phyloP scores from a whole-genome alignment of 2,797 vertebrate species.

The Coilia nasus region DNA sequence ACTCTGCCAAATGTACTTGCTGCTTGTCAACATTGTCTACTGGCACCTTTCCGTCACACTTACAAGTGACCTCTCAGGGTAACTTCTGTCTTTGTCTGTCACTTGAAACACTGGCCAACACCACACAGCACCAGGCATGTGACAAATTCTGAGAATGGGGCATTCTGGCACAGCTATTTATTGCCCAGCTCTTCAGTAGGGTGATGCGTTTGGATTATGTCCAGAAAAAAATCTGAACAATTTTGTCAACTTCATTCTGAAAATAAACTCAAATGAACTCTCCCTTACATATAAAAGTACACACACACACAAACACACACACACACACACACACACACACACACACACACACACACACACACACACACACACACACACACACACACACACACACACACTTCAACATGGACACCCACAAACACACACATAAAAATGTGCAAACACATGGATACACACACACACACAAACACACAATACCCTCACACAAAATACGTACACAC shows the following conservation, averaged over 20 bases:
- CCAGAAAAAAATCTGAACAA: not conserved
- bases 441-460: not conserved
- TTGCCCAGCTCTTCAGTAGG: not conserved
- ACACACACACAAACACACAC: not conserved
- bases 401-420: too few relatives aligned
- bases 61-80: slow-evolving; percentile 43
- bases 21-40: slow-evolving; percentile 57
- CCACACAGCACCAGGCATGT: not conserved
- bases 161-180: slow-evolving; percentile 7
- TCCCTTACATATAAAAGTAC: too few relatives aligned
- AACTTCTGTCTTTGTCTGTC: slow-evolving; percentile 47
- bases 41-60: slow-evolving; percentile 41
- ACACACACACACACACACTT: not conserved
- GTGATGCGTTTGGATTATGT: not conserved
- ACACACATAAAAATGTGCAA: too few relatives aligned
- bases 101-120: slow-evolving; percentile 27
- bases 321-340: not conserved
- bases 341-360: not conserved
- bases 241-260: not conserved
- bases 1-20: slow-evolving; percentile 59
- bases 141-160: slow-evolving; percentile 9
- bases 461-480: too few relatives aligned
- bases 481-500: not conserved
- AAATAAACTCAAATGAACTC: not conserved
- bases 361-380: not conserved